Conservation (phyloP, 2,797 vertebrate genomes). For the Sebastes jordani region DNA sequence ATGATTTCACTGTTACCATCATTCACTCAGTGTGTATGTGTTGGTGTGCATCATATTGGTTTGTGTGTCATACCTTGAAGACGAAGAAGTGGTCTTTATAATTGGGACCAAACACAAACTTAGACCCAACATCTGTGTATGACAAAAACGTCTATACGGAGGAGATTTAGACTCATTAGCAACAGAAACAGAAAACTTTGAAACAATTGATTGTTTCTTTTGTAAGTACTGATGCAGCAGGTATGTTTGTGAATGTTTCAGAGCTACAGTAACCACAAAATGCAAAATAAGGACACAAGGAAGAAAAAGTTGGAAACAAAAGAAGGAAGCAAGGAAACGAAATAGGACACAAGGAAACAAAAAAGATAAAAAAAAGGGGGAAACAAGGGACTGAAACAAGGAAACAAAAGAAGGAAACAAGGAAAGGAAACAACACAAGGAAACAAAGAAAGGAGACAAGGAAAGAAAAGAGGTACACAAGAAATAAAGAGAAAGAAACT, state of each 20-base stretch:
- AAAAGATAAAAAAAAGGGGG: neutral
- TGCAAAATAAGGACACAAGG: neutral
- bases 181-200: neutral
- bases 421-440: neutral
- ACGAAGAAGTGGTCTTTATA: constrained; percentile 86
- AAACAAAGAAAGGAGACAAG: neutral
- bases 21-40: neutral
- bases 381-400: neutral
- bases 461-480: neutral
- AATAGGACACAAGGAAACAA: neutral
- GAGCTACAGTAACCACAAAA: neutral
- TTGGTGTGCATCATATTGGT: neutral
- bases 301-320: neutral
- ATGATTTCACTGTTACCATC: neutral
- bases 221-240: neutral
- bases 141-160: constrained; percentile 82
- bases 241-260: neutral
- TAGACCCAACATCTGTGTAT: constrained; percentile 82
- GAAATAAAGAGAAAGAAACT: neutral
- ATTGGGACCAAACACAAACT: constrained; percentile 88
- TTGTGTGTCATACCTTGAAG: constrained; percentile 83
- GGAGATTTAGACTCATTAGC: constrained; percentile 20
- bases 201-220: neutral
- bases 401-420: neutral
- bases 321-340: neutral